Conservation (phyloP, 1,140 invertebrate species). For the Orussus abietinus region DNA sequence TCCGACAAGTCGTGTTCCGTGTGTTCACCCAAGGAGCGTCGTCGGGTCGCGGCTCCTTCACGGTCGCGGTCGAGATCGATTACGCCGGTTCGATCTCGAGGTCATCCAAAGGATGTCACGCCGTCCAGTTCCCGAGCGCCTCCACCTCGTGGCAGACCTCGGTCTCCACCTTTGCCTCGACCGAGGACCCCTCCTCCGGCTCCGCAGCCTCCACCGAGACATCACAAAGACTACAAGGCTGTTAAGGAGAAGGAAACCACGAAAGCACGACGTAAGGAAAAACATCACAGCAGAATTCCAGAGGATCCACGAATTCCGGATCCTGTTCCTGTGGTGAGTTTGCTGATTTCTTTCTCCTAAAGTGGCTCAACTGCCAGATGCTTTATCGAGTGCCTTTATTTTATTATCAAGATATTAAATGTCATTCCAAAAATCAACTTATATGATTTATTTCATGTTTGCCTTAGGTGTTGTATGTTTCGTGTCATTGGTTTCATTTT, state of each 20-base stretch:
- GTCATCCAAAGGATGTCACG: constrained; percentile 33
- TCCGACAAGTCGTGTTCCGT: constrained; percentile 78
- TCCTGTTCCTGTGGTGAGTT: constrained; percentile 48
- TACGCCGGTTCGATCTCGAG: constrained; percentile 34
- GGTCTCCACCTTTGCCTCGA: constrained; percentile 41
- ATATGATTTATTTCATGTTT: no score
- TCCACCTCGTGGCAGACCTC: constrained; percentile 33
- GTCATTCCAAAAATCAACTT: no score
- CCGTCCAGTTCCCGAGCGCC: constrained; percentile 37
- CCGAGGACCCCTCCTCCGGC: constrained; percentile 51
- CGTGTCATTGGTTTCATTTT: no score
- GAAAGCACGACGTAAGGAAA: constrained; percentile 43
- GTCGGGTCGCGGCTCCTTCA: constrained; percentile 31
- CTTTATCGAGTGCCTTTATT: no score
- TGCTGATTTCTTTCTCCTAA: no score
- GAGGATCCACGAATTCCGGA: constrained; percentile 48
- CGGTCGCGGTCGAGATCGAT: constrained; percentile 41
- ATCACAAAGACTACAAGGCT: constrained; percentile 44
- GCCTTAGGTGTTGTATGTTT: no score
- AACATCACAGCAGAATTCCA: constrained; percentile 37
- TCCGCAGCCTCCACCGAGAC: constrained; percentile 43
- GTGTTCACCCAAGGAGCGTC: constrained; percentile 58
- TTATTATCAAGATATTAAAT: no score
- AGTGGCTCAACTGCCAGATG: no score
- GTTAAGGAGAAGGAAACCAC: constrained; percentile 39